Conservation (phyloP, 1,140 invertebrate species). For the Drosophila ercepeae region DNA sequence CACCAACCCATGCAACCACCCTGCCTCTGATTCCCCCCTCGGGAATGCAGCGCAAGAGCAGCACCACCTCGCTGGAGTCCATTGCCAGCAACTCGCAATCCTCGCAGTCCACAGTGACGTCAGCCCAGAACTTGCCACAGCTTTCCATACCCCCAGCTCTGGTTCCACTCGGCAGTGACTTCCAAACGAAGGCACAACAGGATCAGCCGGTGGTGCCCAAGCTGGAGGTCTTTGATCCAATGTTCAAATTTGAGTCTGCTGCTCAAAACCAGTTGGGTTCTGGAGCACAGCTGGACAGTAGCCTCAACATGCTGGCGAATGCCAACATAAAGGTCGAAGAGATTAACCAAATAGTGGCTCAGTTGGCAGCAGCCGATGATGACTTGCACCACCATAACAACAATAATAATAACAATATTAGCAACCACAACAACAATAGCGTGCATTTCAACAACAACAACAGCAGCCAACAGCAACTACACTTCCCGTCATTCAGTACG, state of each 20-base stretch:
- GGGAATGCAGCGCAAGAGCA: conserved; percentile 72
- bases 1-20: conserved; percentile 14
- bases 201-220: conserved; percentile 24
- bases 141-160: conserved; percentile 66
- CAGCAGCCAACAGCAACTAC: conserved; percentile 39
- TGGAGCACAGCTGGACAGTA: conserved; percentile 31
- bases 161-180: conserved; percentile 69
- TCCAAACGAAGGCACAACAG: conserved; percentile 28
- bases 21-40: conserved; percentile 52
- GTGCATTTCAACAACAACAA: conserved; percentile 54
- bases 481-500: conserved; percentile 67
- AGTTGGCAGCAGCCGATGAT: conserved; percentile 53
- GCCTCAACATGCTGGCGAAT: conserved; percentile 37
- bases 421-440: conserved; percentile 62
- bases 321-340: conserved; percentile 67
- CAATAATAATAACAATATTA: conserved; percentile 60
- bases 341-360: conserved; percentile 73
- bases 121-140: conserved; percentile 25
- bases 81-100: conserved; percentile 81
- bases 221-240: conserved; percentile 26
- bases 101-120: conserved; percentile 58
- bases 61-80: conserved; percentile 78
- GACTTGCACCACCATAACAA: conserved; percentile 34
- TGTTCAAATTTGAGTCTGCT: conserved; percentile 11
- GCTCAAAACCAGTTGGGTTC: conserved; percentile 16